Conservation (phyloP, 1,140 invertebrate genomes). For the Leptestheria dahalacensis region DNA sequence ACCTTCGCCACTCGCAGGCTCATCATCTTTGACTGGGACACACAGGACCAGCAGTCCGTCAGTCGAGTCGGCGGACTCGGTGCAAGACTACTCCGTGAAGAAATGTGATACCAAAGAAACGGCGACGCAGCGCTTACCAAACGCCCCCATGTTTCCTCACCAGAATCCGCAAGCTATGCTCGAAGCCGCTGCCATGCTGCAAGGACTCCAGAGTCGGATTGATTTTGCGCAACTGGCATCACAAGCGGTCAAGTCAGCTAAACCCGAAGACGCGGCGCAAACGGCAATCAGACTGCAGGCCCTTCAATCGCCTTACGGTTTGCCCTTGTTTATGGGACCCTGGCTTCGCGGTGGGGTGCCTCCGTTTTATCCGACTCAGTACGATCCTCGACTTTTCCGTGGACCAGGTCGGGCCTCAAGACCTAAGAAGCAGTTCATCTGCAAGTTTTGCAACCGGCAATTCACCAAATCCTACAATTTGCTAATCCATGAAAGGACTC, state of each 20-base stretch:
- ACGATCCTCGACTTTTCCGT: slow-evolving; percentile 21
- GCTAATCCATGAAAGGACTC: slow-evolving; percentile 90
- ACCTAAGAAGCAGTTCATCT: slow-evolving; percentile 56
- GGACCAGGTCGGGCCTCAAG: slow-evolving; percentile 27
- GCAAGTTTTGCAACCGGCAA: slow-evolving; percentile 89
- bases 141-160: not conserved
- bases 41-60: not conserved
- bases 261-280: slow-evolving; percentile 8
- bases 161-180: slow-evolving; percentile 11
- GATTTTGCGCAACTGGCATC: slow-evolving; percentile 13
- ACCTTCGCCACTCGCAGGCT: not conserved
- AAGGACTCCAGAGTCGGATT: slow-evolving; percentile 13
- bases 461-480: slow-evolving; percentile 98
- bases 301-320: slow-evolving; percentile 13
- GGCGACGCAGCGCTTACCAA: not conserved
- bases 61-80: not conserved
- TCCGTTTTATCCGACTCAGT: slow-evolving; percentile 18
- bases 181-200: slow-evolving; percentile 16
- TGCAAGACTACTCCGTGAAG: slow-evolving; percentile 11
- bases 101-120: slow-evolving; percentile 3
- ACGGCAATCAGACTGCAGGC: slow-evolving; percentile 10
- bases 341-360: slow-evolving; percentile 18
- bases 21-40: not conserved
- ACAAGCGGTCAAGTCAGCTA: slow-evolving; percentile 11
- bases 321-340: slow-evolving; percentile 20